Conservation (phyloP, 35 echinoderm and acorn worm genomes). For the Patiria miniata region DNA sequence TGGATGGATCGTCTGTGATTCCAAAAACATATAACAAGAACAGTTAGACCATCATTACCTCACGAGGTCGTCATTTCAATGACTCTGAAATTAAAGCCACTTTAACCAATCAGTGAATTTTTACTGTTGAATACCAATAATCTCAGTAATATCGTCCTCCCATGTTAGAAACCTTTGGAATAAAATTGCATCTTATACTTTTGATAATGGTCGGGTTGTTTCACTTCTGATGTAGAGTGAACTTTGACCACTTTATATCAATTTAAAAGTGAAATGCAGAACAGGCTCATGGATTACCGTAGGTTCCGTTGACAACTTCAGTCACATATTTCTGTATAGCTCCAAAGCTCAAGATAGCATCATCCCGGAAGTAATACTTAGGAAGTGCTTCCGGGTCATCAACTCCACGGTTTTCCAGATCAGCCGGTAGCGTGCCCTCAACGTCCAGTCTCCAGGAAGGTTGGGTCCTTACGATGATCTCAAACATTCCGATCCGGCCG, state of each 20-base stretch:
- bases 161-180: no score
- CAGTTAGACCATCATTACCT: no score
- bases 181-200: no score
- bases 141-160: no score
- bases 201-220: no score
- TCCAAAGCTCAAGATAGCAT: slow-evolving; percentile 51
- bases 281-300: slow-evolving; percentile 9
- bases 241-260: no score
- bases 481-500: slow-evolving; percentile 54
- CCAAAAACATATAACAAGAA: background rate
- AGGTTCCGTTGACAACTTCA: slow-evolving; percentile 42
- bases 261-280: background rate
- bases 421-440: slow-evolving; percentile 59
- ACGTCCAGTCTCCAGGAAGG: slow-evolving; percentile 44
- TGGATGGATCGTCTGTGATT: slow-evolving; percentile 8
- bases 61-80: no score
- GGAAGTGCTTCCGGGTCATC: slow-evolving; percentile 65
- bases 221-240: no score
- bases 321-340: slow-evolving; percentile 42
- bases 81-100: no score
- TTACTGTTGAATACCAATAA: no score
- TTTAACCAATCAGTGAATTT: no score
- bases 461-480: slow-evolving; percentile 20
- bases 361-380: slow-evolving; percentile 69
- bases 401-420: slow-evolving; percentile 56